Percentiles rank a stretch among this genome's conserved stretches.
phyloP scores from a whole-genome alignment of 2,888 invertebrate species.

The Torymus tubicola region DNA sequence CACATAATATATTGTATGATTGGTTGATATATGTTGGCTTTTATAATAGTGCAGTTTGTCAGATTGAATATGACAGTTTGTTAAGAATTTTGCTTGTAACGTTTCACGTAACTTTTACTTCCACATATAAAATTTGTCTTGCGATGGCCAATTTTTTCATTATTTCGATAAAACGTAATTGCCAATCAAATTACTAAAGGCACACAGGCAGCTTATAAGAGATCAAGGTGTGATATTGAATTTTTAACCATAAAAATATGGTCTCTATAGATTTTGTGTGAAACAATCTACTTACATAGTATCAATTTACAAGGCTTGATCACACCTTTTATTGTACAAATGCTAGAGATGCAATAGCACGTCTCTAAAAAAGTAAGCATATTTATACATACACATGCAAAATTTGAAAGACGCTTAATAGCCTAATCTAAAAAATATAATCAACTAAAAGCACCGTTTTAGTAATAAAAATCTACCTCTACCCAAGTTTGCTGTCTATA shows the following conservation, averaged over 20 bases:
- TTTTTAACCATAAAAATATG: slow-evolving; percentile 18
- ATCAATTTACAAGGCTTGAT: background rate
- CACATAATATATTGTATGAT: too few species aligned
- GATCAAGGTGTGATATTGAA: background rate
- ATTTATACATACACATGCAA: slow-evolving; percentile 1
- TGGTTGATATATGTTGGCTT: background rate
- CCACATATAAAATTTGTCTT: slow-evolving; percentile 7
- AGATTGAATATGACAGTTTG: slow-evolving; percentile 5
- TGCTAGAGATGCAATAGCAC: background rate
- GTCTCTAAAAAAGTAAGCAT: slow-evolving; percentile 23
- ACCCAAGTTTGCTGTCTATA: background rate
- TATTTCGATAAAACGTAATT: background rate
- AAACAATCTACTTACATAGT: slow-evolving; percentile 11
- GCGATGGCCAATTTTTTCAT: slow-evolving; percentile 47
- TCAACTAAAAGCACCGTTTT: slow-evolving; percentile 32
- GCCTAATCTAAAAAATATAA: slow-evolving; percentile 15
- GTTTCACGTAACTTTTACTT: background rate
- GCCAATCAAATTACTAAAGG: slow-evolving; percentile 22
- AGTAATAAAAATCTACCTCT: slow-evolving; percentile 19
- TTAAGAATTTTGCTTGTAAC: slow-evolving; percentile 10
- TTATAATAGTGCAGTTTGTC: background rate
- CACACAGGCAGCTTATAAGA: slow-evolving; percentile 23
- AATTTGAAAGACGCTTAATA: background rate
- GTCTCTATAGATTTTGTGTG: slow-evolving; percentile 1
- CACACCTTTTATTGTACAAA: slow-evolving; percentile 11